A percentile compares a stretch with the other conserved stretches of the same genome.
These are phyloP conservation scores for Dendrocincla fuliginosa DNA, from an alignment of 2,797 vertebrate genomes.

Conservation along the genomic window DNA sequence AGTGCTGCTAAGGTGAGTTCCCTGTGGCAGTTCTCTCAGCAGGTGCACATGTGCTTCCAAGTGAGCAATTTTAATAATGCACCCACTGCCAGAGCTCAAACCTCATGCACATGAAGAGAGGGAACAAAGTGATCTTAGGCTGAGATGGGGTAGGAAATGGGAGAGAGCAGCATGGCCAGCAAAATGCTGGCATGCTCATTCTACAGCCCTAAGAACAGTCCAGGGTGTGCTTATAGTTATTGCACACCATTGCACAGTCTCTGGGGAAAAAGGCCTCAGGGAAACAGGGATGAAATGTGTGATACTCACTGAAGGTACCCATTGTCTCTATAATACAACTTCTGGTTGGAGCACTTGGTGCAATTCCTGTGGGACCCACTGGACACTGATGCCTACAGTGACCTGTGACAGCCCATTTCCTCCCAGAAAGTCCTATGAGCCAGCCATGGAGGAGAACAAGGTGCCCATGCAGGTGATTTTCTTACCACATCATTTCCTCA, in stretches of 20 bases:
- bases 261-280: not conserved
- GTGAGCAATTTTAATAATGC: conserved; percentile 43
- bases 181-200: not conserved
- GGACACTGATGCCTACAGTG: not conserved
- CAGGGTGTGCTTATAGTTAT: not conserved
- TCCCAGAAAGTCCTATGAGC: not conserved
- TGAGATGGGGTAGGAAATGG: not conserved
- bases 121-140: not conserved
- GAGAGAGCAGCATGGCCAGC: not conserved
- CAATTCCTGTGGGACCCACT: not conserved
- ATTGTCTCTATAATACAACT: conserved; percentile 31
- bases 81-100: conserved; percentile 12
- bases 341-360: conserved; percentile 4
- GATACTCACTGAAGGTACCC: not conserved
- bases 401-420: not conserved
- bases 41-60: conserved; percentile 26
- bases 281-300: not conserved
- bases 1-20: not conserved
- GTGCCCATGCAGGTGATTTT: not conserved
- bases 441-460: not conserved
- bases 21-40: conserved; percentile 30
- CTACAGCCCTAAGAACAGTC: not conserved
- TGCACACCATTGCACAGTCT: not conserved
- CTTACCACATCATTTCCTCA: not conserved
- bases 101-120: conserved; percentile 21